phyloP scores from a whole-genome alignment of 2,797 vertebrate genomes.

The Botia kubotai region DNA sequence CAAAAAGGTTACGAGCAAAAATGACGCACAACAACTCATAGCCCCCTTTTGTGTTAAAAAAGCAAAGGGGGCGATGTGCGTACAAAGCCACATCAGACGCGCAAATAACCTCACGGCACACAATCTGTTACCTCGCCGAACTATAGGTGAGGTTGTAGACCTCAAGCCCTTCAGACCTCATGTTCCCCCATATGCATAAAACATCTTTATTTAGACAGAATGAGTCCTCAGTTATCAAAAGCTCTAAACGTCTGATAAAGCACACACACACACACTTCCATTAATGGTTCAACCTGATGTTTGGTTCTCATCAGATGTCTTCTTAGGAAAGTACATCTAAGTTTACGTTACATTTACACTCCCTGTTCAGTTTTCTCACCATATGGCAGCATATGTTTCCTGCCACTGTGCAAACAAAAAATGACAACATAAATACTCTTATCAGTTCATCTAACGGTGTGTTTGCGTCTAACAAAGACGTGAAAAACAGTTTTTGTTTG shows the following conservation, averaged over 20 bases:
- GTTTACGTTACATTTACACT: neutral
- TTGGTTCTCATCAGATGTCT: neutral
- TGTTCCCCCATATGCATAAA: neutral
- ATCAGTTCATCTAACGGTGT: conserved; percentile 3
- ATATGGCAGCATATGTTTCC: conserved; percentile 6
- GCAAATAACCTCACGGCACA: conserved; percentile 12
- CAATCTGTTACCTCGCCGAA: neutral
- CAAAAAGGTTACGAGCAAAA: conserved; percentile 1
- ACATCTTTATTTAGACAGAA: neutral
- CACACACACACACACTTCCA: neutral
- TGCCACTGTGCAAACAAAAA: neutral
- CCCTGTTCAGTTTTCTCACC: neutral
- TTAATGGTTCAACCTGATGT: neutral
- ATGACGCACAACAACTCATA: neutral
- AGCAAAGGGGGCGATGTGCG: neutral
- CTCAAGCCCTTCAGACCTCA: too few species aligned
- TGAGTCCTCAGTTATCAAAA: neutral
- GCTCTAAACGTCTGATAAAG: neutral
- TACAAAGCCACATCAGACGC: conserved; percentile 24
- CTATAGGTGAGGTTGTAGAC: neutral
- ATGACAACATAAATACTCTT: conserved; percentile 21
- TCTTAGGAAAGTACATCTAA: neutral
- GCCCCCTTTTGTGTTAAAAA: conserved; percentile 3
- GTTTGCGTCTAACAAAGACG: conserved; percentile 2
- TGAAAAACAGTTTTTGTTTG: neutral